These are phyloP conservation scores for Conopomorpha cramerella DNA, from an alignment of 1,140 invertebrate species.

Conservation along the genomic window DNA sequence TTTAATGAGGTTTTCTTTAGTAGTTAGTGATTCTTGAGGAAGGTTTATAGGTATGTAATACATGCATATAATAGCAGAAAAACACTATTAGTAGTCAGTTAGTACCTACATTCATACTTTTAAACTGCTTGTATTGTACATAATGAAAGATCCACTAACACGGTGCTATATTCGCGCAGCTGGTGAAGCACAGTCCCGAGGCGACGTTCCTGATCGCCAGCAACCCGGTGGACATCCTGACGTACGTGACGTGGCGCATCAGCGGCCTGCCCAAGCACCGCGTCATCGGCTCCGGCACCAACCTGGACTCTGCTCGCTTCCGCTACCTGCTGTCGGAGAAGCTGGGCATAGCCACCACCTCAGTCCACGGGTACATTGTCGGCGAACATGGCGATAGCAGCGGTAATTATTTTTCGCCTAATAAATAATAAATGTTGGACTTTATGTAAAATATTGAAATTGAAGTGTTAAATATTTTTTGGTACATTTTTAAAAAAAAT, in stretches of 20 bases:
- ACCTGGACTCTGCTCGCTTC: conserved; percentile 88
- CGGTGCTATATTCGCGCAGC: conserved; percentile 29
- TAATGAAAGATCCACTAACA: no score
- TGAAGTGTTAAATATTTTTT: no score
- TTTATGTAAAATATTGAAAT: no score
- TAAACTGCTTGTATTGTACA: conserved; percentile 3
- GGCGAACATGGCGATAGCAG: conserved; percentile 72
- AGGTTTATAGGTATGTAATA: no score
- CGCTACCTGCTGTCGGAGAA: conserved; percentile 85
- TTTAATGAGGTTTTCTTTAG: no score
- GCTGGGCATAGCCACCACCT: conserved; percentile 78
- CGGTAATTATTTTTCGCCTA: conserved; percentile 39
- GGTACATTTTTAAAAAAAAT: no score
- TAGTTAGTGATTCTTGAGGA: no score
- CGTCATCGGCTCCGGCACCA: conserved; percentile 90
- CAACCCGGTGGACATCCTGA: conserved; percentile 90
- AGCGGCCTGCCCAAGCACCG: conserved; percentile 84
- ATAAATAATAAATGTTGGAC: no score
- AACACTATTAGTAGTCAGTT: no score
- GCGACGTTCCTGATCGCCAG: conserved; percentile 87
- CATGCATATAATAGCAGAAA: no score
- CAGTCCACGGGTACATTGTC: conserved; percentile 88
- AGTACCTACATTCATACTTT: no score
- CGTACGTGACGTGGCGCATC: conserved; percentile 92
- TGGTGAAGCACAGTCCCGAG: conserved; percentile 86